phyloP scores from a whole-genome alignment of 2,888 invertebrate species.

The Macrophya annulata region DNA sequence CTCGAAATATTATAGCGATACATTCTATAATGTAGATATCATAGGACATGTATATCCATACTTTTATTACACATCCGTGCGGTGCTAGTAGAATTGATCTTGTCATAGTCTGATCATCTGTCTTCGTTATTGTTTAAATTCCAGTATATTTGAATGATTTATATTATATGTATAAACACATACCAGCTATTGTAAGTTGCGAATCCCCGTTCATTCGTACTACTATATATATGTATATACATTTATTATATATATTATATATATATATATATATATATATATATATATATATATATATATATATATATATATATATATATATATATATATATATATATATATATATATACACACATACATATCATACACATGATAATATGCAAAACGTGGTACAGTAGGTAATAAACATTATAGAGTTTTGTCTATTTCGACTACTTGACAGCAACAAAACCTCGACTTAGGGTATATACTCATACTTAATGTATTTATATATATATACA shows the following conservation, averaged over 20 bases:
- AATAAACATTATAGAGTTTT: conserved; percentile 14
- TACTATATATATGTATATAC: not conserved
- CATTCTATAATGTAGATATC: not conserved
- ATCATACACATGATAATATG: not conserved
- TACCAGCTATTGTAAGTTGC: not conserved
- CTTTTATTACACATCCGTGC: not conserved
- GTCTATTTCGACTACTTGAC: conserved; percentile 22
- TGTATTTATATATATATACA: not conserved
- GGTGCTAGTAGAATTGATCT: conserved; percentile 21
- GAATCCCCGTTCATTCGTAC: not conserved
- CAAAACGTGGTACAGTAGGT: not conserved
- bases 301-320: not conserved
- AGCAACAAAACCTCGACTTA: conserved; percentile 18
- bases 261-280: not conserved
- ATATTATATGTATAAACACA: not conserved
- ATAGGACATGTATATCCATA: not conserved
- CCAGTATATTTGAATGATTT: conserved; percentile 13
- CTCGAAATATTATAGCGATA: not conserved
- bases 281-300: not conserved
- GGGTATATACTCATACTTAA: conserved; percentile 11
- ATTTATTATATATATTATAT: not conserved
- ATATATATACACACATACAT: too few relatives aligned
- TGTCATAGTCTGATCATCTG: conserved; percentile 28
- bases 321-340: not conserved
- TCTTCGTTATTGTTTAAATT: conserved; percentile 41